A percentile compares a stretch with the other conserved stretches of the same genome.
These are phyloP conservation scores for Megaptera novaeangliae DNA, from an alignment of 2,113 vertebrate genomes.

Conservation along the genomic window DNA sequence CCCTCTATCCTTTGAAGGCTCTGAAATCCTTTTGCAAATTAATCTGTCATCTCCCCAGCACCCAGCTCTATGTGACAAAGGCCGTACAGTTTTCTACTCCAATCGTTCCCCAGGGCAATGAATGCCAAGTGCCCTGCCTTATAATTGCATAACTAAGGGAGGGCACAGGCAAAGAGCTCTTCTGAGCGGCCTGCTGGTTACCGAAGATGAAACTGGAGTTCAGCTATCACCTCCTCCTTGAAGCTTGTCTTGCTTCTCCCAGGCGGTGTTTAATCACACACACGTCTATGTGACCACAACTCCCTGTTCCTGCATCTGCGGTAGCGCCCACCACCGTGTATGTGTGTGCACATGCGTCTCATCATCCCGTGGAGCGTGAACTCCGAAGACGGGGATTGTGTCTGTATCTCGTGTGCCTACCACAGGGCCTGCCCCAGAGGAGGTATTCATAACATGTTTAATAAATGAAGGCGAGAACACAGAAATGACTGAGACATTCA, in stretches of 20 bases:
- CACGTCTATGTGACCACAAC: fast-evolving
- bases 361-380: fast-evolving
- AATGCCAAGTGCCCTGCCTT: background rate
- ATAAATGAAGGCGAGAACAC: background rate
- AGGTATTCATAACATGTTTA: background rate
- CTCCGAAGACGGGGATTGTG: background rate
- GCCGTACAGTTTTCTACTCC: background rate
- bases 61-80: background rate
- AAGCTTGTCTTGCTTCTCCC: background rate
- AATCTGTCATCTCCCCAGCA: background rate
- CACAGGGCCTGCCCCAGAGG: background rate
- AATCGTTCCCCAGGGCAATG: background rate
- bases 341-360: fast-evolving
- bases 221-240: background rate
- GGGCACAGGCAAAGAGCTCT: background rate
- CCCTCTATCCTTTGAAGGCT: background rate
- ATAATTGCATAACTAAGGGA: background rate
- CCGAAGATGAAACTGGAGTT: background rate
- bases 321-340: fast-evolving
- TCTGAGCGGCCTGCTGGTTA: background rate
- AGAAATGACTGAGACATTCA: background rate
- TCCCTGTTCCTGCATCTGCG: background rate
- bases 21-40: background rate
- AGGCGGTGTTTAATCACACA: background rate
- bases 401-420: fast-evolving